Percentiles rank a stretch among this genome's conserved stretches.
Conservation (phyloP, 2,797 vertebrate genomes). For the Sebastes baramenuke region DNA sequence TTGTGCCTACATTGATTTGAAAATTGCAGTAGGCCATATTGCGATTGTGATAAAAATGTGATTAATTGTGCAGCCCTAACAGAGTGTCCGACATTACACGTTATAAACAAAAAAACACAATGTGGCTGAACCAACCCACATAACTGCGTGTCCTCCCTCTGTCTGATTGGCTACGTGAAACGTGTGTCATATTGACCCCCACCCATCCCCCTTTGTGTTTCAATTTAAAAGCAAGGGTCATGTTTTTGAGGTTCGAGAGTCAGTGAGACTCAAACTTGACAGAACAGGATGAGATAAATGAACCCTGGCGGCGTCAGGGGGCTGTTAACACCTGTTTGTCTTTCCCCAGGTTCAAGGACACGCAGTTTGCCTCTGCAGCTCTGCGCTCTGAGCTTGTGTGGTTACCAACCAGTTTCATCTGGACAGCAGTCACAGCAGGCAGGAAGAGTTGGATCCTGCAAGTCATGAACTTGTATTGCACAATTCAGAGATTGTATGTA, state of each 20-base stretch:
- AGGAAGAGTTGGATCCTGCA: constrained; percentile 33
- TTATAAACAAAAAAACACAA: neutral
- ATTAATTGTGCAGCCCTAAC: too few relatives aligned
- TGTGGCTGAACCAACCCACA: neutral
- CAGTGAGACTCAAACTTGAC: constrained; percentile 58
- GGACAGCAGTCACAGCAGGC: constrained; percentile 23
- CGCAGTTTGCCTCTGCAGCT: constrained; percentile 10
- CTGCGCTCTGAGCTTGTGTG: constrained; percentile 5
- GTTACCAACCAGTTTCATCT: constrained; percentile 67
- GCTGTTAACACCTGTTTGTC: constrained; percentile 68
- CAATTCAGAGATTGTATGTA: constrained; percentile 7
- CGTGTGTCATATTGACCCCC: constrained; percentile 6
- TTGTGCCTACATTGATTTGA: too few relatives aligned
- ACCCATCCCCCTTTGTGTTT: neutral
- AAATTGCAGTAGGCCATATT: too few relatives aligned
- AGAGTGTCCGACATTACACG: neutral
- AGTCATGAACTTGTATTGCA: constrained; percentile 23
- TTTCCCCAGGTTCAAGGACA: constrained; percentile 76
- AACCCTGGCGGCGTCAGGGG: constrained; percentile 1
- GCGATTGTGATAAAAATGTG: too few relatives aligned
- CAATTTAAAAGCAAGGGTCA: constrained; percentile 24
- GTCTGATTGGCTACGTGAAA: constrained; percentile 27
- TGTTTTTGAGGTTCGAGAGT: constrained; percentile 5
- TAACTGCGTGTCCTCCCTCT: constrained; percentile 23
- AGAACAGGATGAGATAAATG: constrained; percentile 73